Evolutionary conservation across 2,113 vertebrate species (phyloP).

Genomic region (Phocoena phocoena): DNA sequence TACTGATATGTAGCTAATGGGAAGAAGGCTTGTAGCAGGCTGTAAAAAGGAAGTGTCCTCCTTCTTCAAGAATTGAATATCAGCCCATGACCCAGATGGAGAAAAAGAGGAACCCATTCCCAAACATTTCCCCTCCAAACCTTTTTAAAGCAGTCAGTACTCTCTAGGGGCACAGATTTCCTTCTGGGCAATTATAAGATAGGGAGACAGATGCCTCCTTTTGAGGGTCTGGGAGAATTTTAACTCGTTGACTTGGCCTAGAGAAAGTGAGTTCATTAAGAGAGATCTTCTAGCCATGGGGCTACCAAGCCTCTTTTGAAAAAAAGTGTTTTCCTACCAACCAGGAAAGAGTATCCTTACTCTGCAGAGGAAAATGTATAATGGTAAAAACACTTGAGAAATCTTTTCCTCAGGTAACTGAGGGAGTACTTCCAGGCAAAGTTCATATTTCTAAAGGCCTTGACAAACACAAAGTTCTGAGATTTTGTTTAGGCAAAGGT

Average conservation of each 20-base stretch:
- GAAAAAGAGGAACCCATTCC: neutral
- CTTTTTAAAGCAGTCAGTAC: neutral
- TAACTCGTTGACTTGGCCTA: neutral
- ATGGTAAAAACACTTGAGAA: neutral
- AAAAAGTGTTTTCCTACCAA: neutral
- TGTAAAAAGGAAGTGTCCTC: neutral
- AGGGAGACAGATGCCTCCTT: neutral
- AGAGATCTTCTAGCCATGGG: neutral
- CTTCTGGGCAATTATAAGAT: neutral
- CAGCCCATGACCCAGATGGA: neutral
- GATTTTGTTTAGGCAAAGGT: neutral
- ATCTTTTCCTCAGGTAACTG: neutral
- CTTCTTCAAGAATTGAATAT: neutral
- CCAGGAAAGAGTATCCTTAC: neutral
- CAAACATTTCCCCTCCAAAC: neutral
- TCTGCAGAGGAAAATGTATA: neutral
- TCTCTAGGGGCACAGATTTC: neutral
- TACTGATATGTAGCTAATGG: neutral
- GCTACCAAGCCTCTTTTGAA: neutral
- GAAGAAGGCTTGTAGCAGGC: neutral
- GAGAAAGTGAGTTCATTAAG: neutral
- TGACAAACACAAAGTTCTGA: neutral
- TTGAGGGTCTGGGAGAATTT: neutral
- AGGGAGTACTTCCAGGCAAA: neutral
- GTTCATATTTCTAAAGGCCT: neutral